These are phyloP conservation scores for Periparus ater DNA, from an alignment of 2,797 vertebrate genomes.

Conservation along the genomic window DNA sequence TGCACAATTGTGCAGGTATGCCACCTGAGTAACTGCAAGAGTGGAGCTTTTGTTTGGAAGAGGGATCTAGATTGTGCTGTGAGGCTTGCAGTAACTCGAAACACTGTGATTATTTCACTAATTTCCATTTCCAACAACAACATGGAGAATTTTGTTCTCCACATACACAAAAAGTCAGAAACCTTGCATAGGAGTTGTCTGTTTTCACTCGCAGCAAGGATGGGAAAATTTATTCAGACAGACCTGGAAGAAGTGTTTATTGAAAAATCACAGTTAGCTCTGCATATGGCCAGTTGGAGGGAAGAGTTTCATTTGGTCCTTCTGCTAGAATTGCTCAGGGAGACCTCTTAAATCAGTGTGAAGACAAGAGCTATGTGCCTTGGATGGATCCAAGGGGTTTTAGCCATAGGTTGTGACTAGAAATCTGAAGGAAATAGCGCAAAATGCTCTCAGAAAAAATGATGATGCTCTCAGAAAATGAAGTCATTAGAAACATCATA, in stretches of 20 bases:
- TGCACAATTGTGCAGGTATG: neutral
- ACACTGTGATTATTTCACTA: neutral
- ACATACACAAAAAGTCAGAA: neutral
- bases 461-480: neutral
- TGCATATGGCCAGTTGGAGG: neutral
- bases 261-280: neutral
- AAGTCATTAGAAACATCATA: neutral
- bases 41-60: slow-evolving; percentile 14
- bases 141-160: neutral
- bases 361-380: neutral
- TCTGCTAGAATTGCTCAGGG: neutral
- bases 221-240: neutral
- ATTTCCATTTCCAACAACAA: neutral
- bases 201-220: neutral
- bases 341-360: neutral
- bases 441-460: neutral
- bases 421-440: neutral
- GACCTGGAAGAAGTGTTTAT: neutral
- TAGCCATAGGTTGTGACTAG: neutral
- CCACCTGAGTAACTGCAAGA: slow-evolving; percentile 32
- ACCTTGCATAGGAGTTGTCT: neutral
- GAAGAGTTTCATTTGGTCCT: neutral
- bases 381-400: neutral
- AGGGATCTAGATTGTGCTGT: neutral
- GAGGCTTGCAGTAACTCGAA: neutral